Evolutionary conservation across 2,797 vertebrate genomes (phyloP).

Genomic region (Sebastes jordani): DNA sequence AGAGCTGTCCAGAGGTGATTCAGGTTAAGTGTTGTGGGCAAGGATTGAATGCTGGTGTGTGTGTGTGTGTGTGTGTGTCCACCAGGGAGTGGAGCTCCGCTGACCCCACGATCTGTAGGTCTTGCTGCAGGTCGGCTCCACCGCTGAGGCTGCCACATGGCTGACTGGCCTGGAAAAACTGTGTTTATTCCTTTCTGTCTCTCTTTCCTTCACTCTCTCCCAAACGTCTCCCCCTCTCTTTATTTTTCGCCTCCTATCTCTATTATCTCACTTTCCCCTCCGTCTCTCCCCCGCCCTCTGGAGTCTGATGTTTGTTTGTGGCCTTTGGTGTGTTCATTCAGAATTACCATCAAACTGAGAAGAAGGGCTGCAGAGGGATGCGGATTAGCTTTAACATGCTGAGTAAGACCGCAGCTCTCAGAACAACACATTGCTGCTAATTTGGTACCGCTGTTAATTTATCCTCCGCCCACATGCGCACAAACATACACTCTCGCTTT

Average conservation of each 20-base stretch:
- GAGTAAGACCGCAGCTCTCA: slow-evolving; percentile 62
- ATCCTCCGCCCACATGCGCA: slow-evolving; percentile 51
- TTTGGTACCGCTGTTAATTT: slow-evolving; percentile 74
- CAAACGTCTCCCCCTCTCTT: not conserved
- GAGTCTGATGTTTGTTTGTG: slow-evolving; percentile 57
- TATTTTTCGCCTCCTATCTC: slow-evolving; percentile 10
- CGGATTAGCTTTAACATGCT: slow-evolving; percentile 69
- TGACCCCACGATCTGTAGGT: slow-evolving; percentile 40
- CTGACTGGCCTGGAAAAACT: slow-evolving; percentile 33
- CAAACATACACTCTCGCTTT: slow-evolving; percentile 37
- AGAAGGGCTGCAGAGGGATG: slow-evolving; percentile 45
- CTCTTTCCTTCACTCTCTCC: not conserved
- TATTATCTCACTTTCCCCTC: slow-evolving; percentile 20
- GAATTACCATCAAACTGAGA: slow-evolving; percentile 65
- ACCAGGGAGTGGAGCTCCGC: slow-evolving; percentile 19
- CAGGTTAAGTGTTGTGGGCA: slow-evolving; percentile 49
- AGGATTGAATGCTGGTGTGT: slow-evolving; percentile 1
- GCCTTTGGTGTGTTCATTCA: slow-evolving; percentile 64
- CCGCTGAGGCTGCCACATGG: slow-evolving; percentile 48
- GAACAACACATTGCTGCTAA: slow-evolving; percentile 68
- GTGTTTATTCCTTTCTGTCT: not conserved
- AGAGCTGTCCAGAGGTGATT: slow-evolving; percentile 7
- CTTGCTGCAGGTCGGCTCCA: slow-evolving; percentile 33
- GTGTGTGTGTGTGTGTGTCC: slow-evolving; percentile 18
- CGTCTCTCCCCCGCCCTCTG: slow-evolving; percentile 4